Evolutionary conservation across 2,797 vertebrate genomes (phyloP), one percentile per base, ranked within the genome.

Genomic region (Notolepis coatsorum): DNA sequence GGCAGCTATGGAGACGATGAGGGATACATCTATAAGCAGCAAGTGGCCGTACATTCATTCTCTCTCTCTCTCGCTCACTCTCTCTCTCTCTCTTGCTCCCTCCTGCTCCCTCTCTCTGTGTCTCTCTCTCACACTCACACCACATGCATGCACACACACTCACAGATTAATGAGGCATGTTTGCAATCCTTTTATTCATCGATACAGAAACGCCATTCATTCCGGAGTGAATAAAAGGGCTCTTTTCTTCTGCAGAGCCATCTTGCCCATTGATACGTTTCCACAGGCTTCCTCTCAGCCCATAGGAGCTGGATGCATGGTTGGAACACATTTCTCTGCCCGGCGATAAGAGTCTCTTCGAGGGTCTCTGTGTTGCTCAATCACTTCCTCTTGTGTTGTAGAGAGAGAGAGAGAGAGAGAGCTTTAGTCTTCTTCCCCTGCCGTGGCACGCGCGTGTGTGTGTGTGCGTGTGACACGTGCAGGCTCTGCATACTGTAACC

Each of bases 1-100:
- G 71, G 77, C 77, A 80, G 80, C 81, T 80, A 73, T 81, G 79
- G 82, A 75, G 77, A 84, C 83, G 80, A 51, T 7, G 61, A 86
- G 74, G 82, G 86, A 77, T 67, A 66, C 64, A 73, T 75, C 61
- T 79, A 77, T 57, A 59, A 76, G 75, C 72, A 71, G 73, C 77
- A 56, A 67, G 71, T 64, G 80, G 76, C 67, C 42, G 63, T 64
- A 75, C 85, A 75, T 85, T 81, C 75, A 83, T 69, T 70, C 30
- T 23, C 17, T 20, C 28, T 30, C 12, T 52, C 53, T 75, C 78
- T 82, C 75, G 38, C 43, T 54, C 62, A 57, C 47, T 37, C 23
- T 46, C n/a, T 25, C 27, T 45, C 27, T 41, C 35, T 41, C 52
- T 39, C 13, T 27, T n/a, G 41, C 37, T 7, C 35, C 20, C 37